phyloP scores from a whole-genome alignment of 2,888 invertebrate species.

The Mythimna vitellina region DNA sequence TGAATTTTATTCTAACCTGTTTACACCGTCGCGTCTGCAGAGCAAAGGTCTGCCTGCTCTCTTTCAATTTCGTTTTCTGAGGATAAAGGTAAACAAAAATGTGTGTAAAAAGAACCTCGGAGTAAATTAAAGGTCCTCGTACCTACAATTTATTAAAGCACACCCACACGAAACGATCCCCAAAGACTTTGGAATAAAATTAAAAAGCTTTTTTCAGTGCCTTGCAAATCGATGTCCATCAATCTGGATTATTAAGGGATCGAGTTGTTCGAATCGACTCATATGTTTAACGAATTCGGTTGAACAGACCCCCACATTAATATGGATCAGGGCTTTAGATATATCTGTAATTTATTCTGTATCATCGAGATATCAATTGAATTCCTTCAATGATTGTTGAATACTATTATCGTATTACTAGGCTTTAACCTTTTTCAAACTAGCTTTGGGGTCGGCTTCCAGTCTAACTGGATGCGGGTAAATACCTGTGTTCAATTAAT shows the following conservation, averaged over 20 bases:
- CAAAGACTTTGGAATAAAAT: conserved; percentile 45
- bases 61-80: not conserved
- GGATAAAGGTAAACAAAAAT: not conserved
- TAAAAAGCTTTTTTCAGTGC: conserved; percentile 46
- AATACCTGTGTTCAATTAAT: too few relatives aligned
- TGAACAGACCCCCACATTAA: conserved; percentile 31
- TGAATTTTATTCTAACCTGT: too few relatives aligned
- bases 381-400: not conserved
- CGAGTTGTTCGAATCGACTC: conserved; percentile 49
- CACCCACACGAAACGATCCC: conserved; percentile 12
- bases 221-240: conserved; percentile 55
- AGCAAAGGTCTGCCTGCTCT: not conserved
- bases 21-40: not conserved
- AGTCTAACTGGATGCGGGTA: too few relatives aligned
- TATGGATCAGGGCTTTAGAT: conserved; percentile 26
- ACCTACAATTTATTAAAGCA: conserved; percentile 28
- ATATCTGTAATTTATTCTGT: conserved; percentile 20
- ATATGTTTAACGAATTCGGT: conserved; percentile 43
- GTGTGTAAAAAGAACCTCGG: not conserved
- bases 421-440: too few relatives aligned
- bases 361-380: not conserved
- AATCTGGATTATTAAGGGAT: conserved; percentile 58
- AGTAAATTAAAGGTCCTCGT: conserved; percentile 10
- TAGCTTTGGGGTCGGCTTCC: too few relatives aligned
- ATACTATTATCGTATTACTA: too few relatives aligned